Percentiles rank a stretch among this genome's conserved stretches.
Conservation (phyloP, 53 echinoderm and acorn worm genomes). For the Temnopleurus reevesii region DNA sequence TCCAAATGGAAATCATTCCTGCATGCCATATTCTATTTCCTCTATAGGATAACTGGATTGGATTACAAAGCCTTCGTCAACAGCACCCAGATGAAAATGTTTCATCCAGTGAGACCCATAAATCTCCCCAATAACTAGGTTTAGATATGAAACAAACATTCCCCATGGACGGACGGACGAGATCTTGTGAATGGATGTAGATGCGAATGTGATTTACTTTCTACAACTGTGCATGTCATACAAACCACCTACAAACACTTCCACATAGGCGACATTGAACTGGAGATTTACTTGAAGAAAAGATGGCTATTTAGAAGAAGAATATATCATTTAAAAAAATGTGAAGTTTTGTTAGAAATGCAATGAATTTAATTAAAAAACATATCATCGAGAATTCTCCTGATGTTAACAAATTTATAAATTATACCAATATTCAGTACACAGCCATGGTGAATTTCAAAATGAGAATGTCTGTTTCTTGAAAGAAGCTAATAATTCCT, state of each 20-base stretch:
- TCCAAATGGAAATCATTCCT: background rate
- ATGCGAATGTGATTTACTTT: constrained; percentile 16
- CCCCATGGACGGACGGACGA: constrained; percentile 7
- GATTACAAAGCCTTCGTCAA: constrained; percentile 25
- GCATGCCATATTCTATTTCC: background rate
- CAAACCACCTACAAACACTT: constrained; percentile 13
- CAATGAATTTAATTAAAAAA: too few relatives aligned
- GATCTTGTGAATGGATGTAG: constrained; percentile 17
- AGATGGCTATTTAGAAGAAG: too few relatives aligned
- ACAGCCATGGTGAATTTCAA: too few relatives aligned
- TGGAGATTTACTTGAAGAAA: too few relatives aligned
- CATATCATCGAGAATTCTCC: too few relatives aligned
- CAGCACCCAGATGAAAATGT: constrained; percentile 7
- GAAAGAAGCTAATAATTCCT: too few relatives aligned
- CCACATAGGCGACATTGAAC: too few relatives aligned
- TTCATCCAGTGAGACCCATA: background rate
- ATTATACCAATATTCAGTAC: too few relatives aligned
- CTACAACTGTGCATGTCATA: constrained; percentile 4
- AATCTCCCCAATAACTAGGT: constrained; percentile 45
- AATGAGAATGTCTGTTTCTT: too few relatives aligned
- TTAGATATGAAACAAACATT: constrained; percentile 21
- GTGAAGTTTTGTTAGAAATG: too few relatives aligned
- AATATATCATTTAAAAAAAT: too few relatives aligned
- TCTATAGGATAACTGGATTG: constrained; percentile 6
- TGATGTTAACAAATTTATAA: too few relatives aligned